phyloP scores from a whole-genome alignment of 1,140 invertebrate genomes.

The Leptinotarsa defecta region DNA sequence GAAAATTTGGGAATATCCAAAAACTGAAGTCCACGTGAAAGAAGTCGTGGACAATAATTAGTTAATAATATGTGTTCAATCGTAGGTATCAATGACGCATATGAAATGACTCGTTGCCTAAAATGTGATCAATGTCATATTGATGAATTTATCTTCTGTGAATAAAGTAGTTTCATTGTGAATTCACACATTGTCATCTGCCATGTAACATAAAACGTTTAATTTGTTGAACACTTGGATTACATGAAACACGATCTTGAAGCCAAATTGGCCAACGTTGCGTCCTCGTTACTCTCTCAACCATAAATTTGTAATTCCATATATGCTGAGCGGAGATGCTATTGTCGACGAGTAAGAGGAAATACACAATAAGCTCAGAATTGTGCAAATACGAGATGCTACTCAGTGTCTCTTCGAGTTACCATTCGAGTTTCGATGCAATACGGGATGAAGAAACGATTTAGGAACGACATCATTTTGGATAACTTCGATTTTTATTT shows the following conservation, averaged over 20 bases:
- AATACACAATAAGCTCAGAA: not conserved
- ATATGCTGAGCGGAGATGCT: not conserved
- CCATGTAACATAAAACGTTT: not conserved
- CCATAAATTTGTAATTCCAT: conserved; percentile 1
- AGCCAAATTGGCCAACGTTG: conserved; percentile 2
- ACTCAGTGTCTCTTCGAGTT: not conserved
- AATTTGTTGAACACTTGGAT: conserved; percentile 6
- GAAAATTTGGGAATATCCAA: too few relatives aligned
- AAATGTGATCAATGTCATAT: too few relatives aligned
- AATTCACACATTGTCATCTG: not conserved
- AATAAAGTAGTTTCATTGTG: not conserved
- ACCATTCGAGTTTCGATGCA: too few relatives aligned
- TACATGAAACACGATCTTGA: not conserved
- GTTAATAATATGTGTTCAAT: too few relatives aligned
- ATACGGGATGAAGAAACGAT: too few relatives aligned
- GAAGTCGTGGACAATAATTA: too few relatives aligned
- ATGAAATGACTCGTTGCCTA: too few relatives aligned
- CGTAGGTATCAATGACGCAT: too few relatives aligned
- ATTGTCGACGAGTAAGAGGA: not conserved
- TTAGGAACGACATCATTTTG: too few relatives aligned
- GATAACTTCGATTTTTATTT: too few relatives aligned
- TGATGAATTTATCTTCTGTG: too few relatives aligned
- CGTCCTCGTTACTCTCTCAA: not conserved
- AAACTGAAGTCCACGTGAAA: too few relatives aligned
- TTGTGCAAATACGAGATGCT: not conserved